These are phyloP conservation scores for Lasioglossum marginatum DNA, from an alignment of 2,888 invertebrate genomes.

Conservation along the genomic window DNA sequence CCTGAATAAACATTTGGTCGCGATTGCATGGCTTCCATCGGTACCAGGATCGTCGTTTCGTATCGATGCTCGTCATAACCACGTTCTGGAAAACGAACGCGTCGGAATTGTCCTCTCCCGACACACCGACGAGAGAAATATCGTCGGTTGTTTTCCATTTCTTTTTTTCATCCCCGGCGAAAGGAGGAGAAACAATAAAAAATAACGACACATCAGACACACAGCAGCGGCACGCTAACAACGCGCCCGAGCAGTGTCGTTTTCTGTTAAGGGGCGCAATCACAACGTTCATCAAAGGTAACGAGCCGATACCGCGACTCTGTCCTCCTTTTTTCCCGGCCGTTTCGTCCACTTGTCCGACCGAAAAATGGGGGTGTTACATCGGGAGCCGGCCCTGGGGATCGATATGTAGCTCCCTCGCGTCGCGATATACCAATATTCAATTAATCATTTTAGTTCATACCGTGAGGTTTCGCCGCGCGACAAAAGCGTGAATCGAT, in stretches of 20 bases:
- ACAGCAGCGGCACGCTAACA: background rate
- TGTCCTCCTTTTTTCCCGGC: background rate
- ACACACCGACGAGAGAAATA: background rate
- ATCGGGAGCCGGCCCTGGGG: slow-evolving; percentile 51
- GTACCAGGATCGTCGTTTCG: background rate
- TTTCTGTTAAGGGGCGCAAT: slow-evolving; percentile 14
- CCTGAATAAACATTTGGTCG: slow-evolving; percentile 40
- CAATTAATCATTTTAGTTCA: slow-evolving; percentile 74
- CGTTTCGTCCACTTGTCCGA: slow-evolving; percentile 56
- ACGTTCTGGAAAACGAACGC: background rate
- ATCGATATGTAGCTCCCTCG: slow-evolving; percentile 66
- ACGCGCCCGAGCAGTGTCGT: background rate
- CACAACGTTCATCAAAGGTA: slow-evolving; percentile 18
- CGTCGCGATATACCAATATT: slow-evolving; percentile 69
- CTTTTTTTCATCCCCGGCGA: background rate
- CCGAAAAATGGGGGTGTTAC: slow-evolving; percentile 68
- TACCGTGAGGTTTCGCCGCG: slow-evolving; percentile 66
- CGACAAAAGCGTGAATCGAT: slow-evolving; percentile 75
- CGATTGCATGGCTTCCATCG: background rate
- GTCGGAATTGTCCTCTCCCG: background rate
- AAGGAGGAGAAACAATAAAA: background rate
- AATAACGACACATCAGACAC: slow-evolving; percentile 9
- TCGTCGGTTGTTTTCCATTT: background rate
- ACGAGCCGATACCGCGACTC: slow-evolving; percentile 10
- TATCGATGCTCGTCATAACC: background rate